Conservation (phyloP, 2,888 invertebrate genomes). For the Deilephila porcellus region DNA sequence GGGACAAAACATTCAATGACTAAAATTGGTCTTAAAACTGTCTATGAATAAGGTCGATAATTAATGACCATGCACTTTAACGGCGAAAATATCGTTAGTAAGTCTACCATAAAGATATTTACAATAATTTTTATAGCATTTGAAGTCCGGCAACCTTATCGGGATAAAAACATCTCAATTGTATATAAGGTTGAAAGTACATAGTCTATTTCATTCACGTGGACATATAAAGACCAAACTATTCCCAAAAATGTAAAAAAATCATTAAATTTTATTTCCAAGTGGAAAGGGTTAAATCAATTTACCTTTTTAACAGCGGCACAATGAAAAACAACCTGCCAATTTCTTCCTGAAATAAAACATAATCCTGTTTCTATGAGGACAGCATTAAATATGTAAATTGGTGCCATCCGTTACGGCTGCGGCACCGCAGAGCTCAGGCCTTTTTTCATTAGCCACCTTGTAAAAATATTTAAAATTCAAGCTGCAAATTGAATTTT, state of each 20-base stretch:
- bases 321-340: slow-evolving; percentile 14
- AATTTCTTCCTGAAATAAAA: slow-evolving; percentile 42
- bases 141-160: too few species aligned
- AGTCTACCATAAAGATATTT: too few species aligned
- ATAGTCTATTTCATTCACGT: too few species aligned
- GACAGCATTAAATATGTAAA: slow-evolving; percentile 49
- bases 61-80: too few species aligned
- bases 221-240: too few species aligned
- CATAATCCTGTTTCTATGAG: slow-evolving; percentile 39
- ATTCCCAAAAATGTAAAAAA: neutral
- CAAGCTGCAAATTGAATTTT: slow-evolving; percentile 8
- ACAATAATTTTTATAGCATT: too few species aligned
- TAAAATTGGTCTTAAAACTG: too few species aligned
- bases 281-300: neutral
- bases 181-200: too few species aligned
- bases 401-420: slow-evolving; percentile 44
- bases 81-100: too few species aligned
- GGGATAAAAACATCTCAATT: too few species aligned
- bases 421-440: slow-evolving; percentile 35
- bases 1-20: too few species aligned
- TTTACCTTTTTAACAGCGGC: neutral
- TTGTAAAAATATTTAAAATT: slow-evolving; percentile 22
- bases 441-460: slow-evolving; percentile 24
- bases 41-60: too few species aligned
- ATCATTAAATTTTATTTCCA: neutral